phyloP scores from a whole-genome alignment of 2,113 vertebrate genomes.

The Elgaria multicarinata region DNA sequence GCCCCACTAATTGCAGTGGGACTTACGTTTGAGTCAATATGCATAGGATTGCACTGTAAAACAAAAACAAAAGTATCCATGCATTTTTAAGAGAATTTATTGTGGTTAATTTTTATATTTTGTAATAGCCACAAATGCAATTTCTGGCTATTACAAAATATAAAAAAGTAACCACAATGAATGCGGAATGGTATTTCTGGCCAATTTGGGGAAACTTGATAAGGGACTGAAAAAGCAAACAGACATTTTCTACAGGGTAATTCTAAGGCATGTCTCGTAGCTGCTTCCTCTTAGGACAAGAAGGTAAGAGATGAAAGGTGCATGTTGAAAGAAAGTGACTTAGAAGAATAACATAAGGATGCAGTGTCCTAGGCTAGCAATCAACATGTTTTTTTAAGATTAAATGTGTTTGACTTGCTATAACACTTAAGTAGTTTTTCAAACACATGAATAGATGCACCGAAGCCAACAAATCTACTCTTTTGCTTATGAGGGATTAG shows the following conservation, averaged over 20 bases:
- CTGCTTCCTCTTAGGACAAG: neutral
- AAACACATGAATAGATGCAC: neutral
- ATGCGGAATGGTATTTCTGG: neutral
- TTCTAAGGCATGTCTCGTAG: neutral
- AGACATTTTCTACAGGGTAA: neutral
- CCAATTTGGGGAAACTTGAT: neutral
- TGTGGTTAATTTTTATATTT: neutral
- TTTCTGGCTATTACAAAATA: too few relatives aligned
- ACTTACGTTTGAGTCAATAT: neutral
- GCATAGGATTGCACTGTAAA: neutral
- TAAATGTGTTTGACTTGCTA: constrained; percentile 12
- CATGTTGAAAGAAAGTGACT: neutral
- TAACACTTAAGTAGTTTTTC: neutral
- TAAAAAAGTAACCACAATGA: too few relatives aligned
- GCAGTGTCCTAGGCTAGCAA: neutral
- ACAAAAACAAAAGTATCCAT: too few relatives aligned
- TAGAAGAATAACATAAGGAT: neutral
- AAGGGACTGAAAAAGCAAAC: neutral
- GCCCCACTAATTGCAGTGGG: neutral
- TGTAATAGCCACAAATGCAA: too few relatives aligned
- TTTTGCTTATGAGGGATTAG: neutral
- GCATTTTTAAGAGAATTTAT: neutral
- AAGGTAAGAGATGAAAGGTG: neutral
- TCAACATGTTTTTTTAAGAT: constrained; percentile 13
- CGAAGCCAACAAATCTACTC: neutral